phyloP scores from a whole-genome alignment of 2,797 vertebrate species.

The Pogonophryne albipinna region DNA sequence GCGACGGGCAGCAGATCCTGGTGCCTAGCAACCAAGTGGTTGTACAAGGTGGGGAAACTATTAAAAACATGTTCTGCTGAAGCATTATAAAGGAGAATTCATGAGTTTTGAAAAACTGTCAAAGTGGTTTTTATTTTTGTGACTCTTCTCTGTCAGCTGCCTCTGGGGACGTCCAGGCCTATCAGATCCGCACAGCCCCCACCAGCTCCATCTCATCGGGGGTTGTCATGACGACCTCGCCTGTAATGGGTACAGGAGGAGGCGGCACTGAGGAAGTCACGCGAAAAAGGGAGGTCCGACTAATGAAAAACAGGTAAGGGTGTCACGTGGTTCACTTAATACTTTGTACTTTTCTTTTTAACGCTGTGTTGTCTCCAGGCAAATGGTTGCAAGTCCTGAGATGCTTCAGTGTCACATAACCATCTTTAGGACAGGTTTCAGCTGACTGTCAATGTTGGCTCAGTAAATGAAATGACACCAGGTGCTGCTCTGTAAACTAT shows the following conservation, averaged over 20 bases:
- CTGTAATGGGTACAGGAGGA: slow-evolving; percentile 89
- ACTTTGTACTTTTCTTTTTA: neutral
- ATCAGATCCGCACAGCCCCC: slow-evolving; percentile 96
- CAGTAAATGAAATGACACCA: too few relatives aligned
- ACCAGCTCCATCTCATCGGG: slow-evolving; percentile 94
- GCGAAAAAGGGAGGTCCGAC: slow-evolving; percentile 96
- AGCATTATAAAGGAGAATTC: neutral
- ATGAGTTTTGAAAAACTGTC: neutral
- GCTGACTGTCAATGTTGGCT: too few relatives aligned
- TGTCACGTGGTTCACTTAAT: neutral
- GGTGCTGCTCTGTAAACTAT: too few relatives aligned
- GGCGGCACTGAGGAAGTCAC: slow-evolving; percentile 94
- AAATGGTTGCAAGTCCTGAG: neutral
- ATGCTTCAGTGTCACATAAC: neutral
- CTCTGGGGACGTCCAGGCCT: slow-evolving; percentile 97
- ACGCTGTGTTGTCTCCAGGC: neutral
- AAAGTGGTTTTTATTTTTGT: neutral
- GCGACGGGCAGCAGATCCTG: slow-evolving; percentile 98
- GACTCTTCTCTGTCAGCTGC: slow-evolving; percentile 83
- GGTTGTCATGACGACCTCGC: slow-evolving; percentile 97
- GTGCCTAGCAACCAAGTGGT: slow-evolving; percentile 99
- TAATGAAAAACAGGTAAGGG: slow-evolving; percentile 98
- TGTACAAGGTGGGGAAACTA: slow-evolving; percentile 92
- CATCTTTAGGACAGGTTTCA: neutral
- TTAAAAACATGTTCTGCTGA: neutral